Evolutionary conservation across 2,888 invertebrate species (phyloP).

Genomic region (Silvanus unidentatus): DNA sequence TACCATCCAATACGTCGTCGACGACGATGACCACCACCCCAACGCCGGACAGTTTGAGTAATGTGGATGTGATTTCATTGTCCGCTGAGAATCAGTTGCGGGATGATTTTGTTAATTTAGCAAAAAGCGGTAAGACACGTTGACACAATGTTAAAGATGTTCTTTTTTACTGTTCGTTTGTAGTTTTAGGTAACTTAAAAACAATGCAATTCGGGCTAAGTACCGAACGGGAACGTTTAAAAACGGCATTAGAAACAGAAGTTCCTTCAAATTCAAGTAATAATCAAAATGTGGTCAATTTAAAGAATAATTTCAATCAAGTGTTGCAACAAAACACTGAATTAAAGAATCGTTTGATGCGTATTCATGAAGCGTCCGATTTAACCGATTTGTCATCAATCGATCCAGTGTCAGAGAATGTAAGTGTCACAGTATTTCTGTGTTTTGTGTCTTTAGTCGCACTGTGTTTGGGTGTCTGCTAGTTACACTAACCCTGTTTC

Average conservation of each 20-base stretch:
- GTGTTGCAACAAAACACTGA: slow-evolving; percentile 73
- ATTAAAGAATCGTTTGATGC: slow-evolving; percentile 56
- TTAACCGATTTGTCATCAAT: slow-evolving; percentile 55
- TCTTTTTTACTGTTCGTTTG: slow-evolving; percentile 10
- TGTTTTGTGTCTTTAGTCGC: slow-evolving; percentile 3
- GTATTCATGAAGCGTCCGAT: slow-evolving; percentile 61
- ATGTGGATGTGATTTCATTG: slow-evolving; percentile 42
- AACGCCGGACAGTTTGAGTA: slow-evolving; percentile 54
- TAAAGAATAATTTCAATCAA: slow-evolving; percentile 57
- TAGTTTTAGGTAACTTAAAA: slow-evolving; percentile 50
- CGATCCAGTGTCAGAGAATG: slow-evolving; percentile 52
- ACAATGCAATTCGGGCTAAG: slow-evolving; percentile 44
- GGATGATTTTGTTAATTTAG: slow-evolving; percentile 63
- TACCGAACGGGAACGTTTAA: slow-evolving; percentile 57
- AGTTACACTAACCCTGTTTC: neutral
- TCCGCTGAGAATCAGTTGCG: slow-evolving; percentile 33
- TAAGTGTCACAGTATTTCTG: too few species aligned
- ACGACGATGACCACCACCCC: slow-evolving; percentile 48
- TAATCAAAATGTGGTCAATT: slow-evolving; percentile 48
- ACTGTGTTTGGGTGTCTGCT: slow-evolving; percentile 3
- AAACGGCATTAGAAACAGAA: slow-evolving; percentile 54
- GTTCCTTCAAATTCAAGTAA: slow-evolving; percentile 34
- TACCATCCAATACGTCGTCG: slow-evolving; percentile 32
- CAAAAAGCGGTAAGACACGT: slow-evolving; percentile 55
- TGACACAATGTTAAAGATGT: neutral